These are phyloP conservation scores for Coelinius sp. DNA, from an alignment of 2,888 invertebrate genomes.

Conservation along the genomic window DNA sequence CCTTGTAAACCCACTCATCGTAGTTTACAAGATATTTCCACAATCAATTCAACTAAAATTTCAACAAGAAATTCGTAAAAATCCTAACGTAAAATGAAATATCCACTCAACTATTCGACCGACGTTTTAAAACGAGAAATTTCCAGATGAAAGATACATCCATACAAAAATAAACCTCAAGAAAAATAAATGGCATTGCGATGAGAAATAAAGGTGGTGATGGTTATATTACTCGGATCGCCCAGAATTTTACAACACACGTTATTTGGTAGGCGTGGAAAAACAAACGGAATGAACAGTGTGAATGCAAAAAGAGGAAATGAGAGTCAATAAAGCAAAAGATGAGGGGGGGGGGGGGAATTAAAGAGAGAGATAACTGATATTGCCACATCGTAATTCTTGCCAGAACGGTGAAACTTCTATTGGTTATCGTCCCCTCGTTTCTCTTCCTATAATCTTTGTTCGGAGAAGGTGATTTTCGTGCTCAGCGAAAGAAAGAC, in stretches of 20 bases:
- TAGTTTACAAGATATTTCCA: neutral
- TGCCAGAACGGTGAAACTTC: conserved; percentile 14
- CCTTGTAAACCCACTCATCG: neutral
- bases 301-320: neutral
- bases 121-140: neutral
- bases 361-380: conserved; percentile 23
- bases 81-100: neutral
- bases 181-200: neutral
- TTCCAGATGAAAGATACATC: neutral
- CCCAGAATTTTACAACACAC: neutral
- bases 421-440: conserved; percentile 1
- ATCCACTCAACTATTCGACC: neutral
- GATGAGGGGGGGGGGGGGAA: neutral
- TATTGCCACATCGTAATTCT: neutral
- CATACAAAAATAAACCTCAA: neutral
- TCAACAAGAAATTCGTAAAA: neutral
- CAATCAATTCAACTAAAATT: neutral
- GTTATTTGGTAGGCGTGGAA: neutral
- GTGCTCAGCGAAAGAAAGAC: conserved; percentile 43
- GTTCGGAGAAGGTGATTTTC: conserved; percentile 65
- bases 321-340: neutral
- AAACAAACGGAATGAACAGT: neutral
- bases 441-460: conserved; percentile 55
- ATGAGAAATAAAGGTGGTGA: neutral
- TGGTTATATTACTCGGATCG: neutral